Conservation (phyloP, 2,113 vertebrate genomes). For the Phalacrocorax pelagicus region DNA sequence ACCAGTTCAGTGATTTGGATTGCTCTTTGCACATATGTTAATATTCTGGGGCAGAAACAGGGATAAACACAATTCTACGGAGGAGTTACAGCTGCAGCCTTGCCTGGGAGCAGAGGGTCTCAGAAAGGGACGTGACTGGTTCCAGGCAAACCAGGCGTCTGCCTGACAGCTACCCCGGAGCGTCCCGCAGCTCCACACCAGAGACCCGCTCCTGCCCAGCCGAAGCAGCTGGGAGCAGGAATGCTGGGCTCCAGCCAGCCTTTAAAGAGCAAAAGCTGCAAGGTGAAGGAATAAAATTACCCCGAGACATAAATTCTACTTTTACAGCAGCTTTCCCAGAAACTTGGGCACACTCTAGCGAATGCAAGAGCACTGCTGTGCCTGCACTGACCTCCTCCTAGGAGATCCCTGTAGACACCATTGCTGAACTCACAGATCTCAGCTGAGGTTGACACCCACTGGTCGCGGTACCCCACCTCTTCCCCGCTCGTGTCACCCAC, state of each 20-base stretch:
- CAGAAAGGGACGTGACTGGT: neutral
- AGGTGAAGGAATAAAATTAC: neutral
- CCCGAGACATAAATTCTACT: neutral
- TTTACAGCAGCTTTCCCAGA: neutral
- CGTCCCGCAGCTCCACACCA: neutral
- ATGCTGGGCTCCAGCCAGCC: neutral
- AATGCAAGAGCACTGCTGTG: neutral
- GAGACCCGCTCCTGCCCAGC: neutral
- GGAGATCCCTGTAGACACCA: neutral
- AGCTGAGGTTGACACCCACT: neutral
- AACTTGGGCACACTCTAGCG: neutral
- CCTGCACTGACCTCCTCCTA: neutral
- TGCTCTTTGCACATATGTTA: neutral
- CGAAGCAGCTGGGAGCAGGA: neutral
- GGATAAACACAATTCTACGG: fast-evolving
- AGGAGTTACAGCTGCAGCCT: neutral
- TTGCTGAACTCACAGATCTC: neutral
- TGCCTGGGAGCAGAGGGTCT: neutral
- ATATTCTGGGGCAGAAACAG: neutral
- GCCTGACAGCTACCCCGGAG: neutral
- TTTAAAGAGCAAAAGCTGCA: neutral
- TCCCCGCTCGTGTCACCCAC: fast-evolving
- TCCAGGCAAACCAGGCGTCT: neutral
- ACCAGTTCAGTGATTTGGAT: neutral
- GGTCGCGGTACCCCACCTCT: too few species aligned